Conservation (phyloP, 2,113 vertebrate genomes). For the Chiloscyllium plagiosum region DNA sequence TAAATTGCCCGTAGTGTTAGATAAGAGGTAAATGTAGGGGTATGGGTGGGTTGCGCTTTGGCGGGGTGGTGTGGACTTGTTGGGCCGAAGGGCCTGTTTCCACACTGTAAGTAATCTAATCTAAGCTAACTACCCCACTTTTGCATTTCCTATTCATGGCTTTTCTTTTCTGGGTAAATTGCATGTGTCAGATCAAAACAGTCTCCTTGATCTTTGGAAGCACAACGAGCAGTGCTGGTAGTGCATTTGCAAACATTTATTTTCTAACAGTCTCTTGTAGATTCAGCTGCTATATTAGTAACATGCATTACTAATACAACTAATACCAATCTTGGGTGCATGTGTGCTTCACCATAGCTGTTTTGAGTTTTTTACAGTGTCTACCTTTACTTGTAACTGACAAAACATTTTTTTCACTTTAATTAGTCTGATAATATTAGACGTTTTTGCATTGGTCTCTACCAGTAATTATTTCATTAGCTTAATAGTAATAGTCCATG, state of each 20-base stretch:
- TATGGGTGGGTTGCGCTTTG: no score
- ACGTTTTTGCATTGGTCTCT: not conserved
- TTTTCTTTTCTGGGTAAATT: not conserved
- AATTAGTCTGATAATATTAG: conserved; percentile 19
- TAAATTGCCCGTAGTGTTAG: no score
- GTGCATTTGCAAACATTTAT: not conserved
- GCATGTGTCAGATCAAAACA: not conserved
- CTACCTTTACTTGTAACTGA: not conserved
- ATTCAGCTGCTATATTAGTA: not conserved
- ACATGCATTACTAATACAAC: not conserved
- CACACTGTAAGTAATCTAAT: no score
- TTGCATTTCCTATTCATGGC: not conserved
- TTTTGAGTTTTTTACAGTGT: not conserved
- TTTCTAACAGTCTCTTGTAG: not conserved
- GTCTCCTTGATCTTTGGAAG: not conserved
- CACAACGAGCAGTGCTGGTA: not conserved
- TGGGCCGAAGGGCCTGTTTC: no score
- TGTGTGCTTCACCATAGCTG: not conserved
- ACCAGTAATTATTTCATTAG: not conserved
- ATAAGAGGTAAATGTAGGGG: no score
- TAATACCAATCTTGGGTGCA: not conserved
- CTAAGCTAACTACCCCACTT: no score
- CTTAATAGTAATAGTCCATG: not conserved
- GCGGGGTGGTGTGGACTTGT: no score
- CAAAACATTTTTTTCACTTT: not conserved